Conservation (phyloP, 2,888 invertebrate genomes). For the Microplitis deprimator region DNA sequence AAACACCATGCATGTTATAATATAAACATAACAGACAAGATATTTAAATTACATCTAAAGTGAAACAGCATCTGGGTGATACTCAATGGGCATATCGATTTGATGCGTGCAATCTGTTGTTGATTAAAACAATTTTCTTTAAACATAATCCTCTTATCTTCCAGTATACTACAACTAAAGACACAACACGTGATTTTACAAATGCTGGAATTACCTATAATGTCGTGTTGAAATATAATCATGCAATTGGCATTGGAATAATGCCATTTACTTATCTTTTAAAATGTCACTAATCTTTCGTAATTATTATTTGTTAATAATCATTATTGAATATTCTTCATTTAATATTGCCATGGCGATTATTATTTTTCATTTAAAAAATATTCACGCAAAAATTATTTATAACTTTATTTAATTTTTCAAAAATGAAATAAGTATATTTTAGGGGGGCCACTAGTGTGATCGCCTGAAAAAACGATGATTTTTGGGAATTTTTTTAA, state of each 20-base stretch:
- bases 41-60: slow-evolving; percentile 19
- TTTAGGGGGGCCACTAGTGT: too few relatives aligned
- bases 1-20: neutral
- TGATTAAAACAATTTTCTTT: slow-evolving; percentile 30
- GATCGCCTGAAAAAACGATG: too few relatives aligned
- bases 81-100: neutral
- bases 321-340: neutral
- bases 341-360: neutral
- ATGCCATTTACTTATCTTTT: neutral
- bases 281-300: neutral
- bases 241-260: neutral
- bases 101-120: slow-evolving; percentile 14
- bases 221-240: neutral
- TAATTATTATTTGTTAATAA: neutral
- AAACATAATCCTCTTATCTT: neutral
- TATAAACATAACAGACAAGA: slow-evolving; percentile 8
- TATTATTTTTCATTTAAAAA: too few relatives aligned
- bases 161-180: neutral
- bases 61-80: slow-evolving; percentile 26
- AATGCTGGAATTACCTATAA: neutral
- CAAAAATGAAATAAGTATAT: too few relatives aligned
- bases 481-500: too few relatives aligned
- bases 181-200: neutral
- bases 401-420: neutral
- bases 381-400: too few relatives aligned